Conservation (phyloP, 2,888 invertebrate genomes). For the Leptopterna dolabrata region DNA sequence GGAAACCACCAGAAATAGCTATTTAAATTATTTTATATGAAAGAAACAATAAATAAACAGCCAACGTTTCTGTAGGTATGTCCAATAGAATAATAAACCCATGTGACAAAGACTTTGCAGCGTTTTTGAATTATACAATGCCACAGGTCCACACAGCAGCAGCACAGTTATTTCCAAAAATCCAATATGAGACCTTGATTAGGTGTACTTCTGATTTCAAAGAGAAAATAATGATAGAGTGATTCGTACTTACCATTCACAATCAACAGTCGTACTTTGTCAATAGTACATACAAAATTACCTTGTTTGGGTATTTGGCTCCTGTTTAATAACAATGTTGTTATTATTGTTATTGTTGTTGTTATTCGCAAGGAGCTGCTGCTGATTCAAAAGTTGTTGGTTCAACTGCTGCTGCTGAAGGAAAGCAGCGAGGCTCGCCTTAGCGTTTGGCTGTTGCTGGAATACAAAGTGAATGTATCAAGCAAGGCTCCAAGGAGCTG, state of each 20-base stretch:
- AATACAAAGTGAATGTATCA: slow-evolving; percentile 58
- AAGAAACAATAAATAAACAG: no score
- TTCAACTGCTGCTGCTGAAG: slow-evolving; percentile 70
- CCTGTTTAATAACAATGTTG: slow-evolving; percentile 58
- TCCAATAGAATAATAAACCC: no score
- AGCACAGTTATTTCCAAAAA: neutral
- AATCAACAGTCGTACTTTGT: no score
- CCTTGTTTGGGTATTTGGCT: slow-evolving; percentile 49
- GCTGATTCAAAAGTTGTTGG: slow-evolving; percentile 70
- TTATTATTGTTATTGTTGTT: slow-evolving; percentile 67
- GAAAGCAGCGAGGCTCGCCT: slow-evolving; percentile 69
- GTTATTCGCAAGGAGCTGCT: slow-evolving; percentile 69
- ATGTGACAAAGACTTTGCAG: no score
- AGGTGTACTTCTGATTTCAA: no score
- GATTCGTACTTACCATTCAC: no score
- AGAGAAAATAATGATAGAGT: no score
- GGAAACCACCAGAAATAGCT: no score
- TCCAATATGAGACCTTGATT: neutral
- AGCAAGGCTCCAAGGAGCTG: no score
- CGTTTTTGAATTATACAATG: neutral
- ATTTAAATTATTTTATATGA: no score
- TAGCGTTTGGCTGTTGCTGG: slow-evolving; percentile 67
- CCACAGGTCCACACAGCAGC: no score
- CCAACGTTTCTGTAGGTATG: no score
- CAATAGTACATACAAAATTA: neutral